These are phyloP conservation scores for Athalia circularis DNA, from an alignment of 2,888 invertebrate genomes.

Conservation along the genomic window DNA sequence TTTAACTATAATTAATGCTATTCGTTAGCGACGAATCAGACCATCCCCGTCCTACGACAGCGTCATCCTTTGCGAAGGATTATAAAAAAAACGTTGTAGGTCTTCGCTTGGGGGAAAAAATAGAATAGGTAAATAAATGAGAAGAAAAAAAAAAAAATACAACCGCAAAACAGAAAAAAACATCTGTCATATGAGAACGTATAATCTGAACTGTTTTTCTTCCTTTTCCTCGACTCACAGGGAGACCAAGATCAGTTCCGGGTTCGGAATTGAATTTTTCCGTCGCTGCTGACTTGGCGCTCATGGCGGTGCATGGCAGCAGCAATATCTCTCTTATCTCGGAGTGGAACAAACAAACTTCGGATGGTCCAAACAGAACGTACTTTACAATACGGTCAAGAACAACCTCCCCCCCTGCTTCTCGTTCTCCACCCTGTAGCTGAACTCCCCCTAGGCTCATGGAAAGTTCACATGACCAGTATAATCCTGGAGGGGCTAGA, in stretches of 20 bases:
- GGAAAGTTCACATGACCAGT: conserved; percentile 39
- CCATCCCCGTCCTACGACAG: background rate
- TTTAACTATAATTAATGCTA: conserved; percentile 42
- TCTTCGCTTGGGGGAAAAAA: no score
- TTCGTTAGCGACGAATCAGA: conserved; percentile 26
- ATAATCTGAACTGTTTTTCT: background rate
- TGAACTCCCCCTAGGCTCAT: background rate
- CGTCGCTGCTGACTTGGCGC: conserved; percentile 61
- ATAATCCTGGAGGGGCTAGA: conserved; percentile 18
- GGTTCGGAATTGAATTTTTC: conserved; percentile 30
- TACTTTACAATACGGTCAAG: conserved; percentile 58
- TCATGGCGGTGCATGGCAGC: conserved; percentile 45
- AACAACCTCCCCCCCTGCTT: conserved; percentile 27
- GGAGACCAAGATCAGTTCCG: background rate
- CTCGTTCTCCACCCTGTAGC: conserved; percentile 16
- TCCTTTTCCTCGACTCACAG: background rate
- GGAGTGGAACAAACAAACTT: conserved; percentile 65
- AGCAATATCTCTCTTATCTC: conserved; percentile 62
- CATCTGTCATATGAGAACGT: no score
- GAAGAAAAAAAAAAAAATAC: background rate
- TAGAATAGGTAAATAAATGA: background rate
- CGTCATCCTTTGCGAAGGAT: background rate
- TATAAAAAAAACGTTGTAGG: background rate
- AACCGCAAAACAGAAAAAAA: no score
- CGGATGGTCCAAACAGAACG: conserved; percentile 49